These are phyloP conservation scores for Silvanus unidentatus DNA, from an alignment of 2,888 invertebrate genomes.

Conservation along the genomic window DNA sequence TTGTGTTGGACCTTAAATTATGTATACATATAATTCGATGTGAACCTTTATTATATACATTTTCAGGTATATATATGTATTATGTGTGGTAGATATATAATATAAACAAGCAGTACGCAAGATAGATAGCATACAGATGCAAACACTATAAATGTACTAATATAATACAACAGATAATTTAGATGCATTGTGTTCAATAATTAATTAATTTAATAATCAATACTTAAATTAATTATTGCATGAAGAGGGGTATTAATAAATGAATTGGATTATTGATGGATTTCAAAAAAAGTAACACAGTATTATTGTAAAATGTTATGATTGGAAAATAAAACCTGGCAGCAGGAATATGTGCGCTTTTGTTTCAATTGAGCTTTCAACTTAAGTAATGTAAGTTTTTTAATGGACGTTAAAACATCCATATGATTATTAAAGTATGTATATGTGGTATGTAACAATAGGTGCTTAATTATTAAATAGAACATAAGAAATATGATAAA, in stretches of 20 bases:
- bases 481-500: no score
- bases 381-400: no score
- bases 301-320: neutral
- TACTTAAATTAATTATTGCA: slow-evolving; percentile 1
- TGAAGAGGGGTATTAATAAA: slow-evolving; percentile 1
- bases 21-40: slow-evolving; percentile 4
- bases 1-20: slow-evolving; percentile 6
- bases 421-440: no score
- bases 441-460: no score
- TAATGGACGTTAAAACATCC: no score
- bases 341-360: no score
- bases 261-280: neutral
- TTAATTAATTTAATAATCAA: slow-evolving; percentile 20
- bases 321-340: neutral
- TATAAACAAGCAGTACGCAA: neutral
- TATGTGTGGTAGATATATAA: neutral
- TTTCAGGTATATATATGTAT: neutral
- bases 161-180: slow-evolving; percentile 14
- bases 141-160: slow-evolving; percentile 1
- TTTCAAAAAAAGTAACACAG: neutral
- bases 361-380: no score
- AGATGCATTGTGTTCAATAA: slow-evolving; percentile 21
- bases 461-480: no score
- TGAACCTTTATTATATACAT: neutral
- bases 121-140: neutral